Evolutionary conservation across 2,888 invertebrate species (phyloP), one percentile per base, ranked within the genome.

Genomic region (Eupithecia vulgata): DNA sequence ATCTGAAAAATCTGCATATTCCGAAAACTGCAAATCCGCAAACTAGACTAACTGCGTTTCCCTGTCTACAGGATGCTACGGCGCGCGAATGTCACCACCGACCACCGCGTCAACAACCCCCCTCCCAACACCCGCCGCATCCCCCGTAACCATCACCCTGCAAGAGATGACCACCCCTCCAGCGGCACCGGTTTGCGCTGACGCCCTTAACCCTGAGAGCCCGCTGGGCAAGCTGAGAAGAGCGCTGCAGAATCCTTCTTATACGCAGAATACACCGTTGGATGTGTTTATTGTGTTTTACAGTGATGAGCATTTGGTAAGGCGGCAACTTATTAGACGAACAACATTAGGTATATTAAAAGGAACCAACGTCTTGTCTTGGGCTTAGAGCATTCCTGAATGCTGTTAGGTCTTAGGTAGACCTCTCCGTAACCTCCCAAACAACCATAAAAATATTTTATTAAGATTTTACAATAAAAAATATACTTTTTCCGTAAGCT

Each of bases 251-350:
- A 89, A 88, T 79, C 79, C 86, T 3, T 83, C 81, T 67, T 91
- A 89, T 75, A 90, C 92, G n/a, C 90, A 90, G 76, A 88, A 88
- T 85, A 90, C 89, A 0, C 84, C 85, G 71, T 88, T 97, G 12
- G 96, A 97, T 82, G 98, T 97, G 0, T 97, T 97, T 81, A 95
- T 98, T 70, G 91, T 98, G 70, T 97, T 97, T 68, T 96, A 96
- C 69, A 96, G 96, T 75, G 98, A 98, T 86, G 97, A 97, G 83
- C 98, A 98, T 92, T 96, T 97, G 95, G 97, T 97, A 89, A 82
- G 84, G 21, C 30, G 15, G 61, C 5, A 7, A 30, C 30, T 34
- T 13, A 57, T 17, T 34, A 17, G 30, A 61, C 34, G 12, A 34
- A 61, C 30, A 61, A 61, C 30, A 61, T 34, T 10, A n/a, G n/a